A percentile compares a stretch with the other conserved stretches of the same genome.
Evolutionary conservation across 2,888 invertebrate genomes (phyloP).

Genomic region (Clivina fossor): DNA sequence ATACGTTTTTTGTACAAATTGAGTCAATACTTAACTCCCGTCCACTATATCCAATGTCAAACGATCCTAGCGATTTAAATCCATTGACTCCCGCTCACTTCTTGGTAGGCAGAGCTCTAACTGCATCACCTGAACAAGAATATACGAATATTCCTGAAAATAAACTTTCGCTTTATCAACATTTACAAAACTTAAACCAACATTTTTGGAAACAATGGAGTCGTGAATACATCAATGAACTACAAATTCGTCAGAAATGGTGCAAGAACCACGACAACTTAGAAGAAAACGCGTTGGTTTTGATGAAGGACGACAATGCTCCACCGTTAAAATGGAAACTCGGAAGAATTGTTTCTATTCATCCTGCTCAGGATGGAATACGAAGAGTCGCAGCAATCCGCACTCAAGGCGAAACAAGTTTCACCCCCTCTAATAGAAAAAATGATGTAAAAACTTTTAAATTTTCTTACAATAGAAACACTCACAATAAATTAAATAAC

Average conservation of each 20-base stretch:
- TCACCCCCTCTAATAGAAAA: too few relatives aligned
- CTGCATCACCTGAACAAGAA: not conserved
- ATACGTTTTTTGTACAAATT: too few relatives aligned
- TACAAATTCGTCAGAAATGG: not conserved
- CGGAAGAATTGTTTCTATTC: not conserved
- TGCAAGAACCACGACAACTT: not conserved
- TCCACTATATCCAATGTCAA: not conserved
- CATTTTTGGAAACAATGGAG: slow-evolving; percentile 3
- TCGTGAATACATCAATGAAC: not conserved
- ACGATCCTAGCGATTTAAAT: not conserved
- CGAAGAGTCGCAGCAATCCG: not conserved
- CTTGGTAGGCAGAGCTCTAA: not conserved
- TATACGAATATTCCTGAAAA: not conserved
- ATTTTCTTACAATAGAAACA: too few relatives aligned
- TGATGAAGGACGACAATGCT: not conserved
- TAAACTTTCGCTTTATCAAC: not conserved
- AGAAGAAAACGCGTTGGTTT: not conserved
- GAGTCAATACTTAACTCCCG: too few relatives aligned
- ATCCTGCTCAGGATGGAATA: not conserved
- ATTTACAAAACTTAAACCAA: not conserved
- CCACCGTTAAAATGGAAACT: not conserved
- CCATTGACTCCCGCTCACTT: not conserved
- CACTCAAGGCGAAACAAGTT: not conserved
- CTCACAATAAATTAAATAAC: too few relatives aligned
- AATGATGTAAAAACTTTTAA: too few relatives aligned